Base-by-base conservation (phyloP, 1,140 invertebrate genomes). In the Apocrypta bakeri region DNA sequence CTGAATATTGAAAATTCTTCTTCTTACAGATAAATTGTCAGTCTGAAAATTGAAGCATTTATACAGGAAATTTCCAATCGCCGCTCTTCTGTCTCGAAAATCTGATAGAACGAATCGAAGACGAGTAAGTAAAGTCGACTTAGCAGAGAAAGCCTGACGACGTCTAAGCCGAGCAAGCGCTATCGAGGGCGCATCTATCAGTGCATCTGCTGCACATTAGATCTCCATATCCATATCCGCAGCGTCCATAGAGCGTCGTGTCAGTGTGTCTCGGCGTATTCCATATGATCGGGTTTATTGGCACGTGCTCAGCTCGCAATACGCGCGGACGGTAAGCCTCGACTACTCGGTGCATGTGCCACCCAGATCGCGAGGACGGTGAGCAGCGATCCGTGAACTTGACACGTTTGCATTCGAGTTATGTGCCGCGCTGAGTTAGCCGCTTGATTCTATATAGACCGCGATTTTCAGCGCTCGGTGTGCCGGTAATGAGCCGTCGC, bases 391-490 rank as follows among this genome's bases (percentile, higher is more conserved):
- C 85, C 84, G 84, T 86, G 80, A 86, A 84, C 63, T 77, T 87
- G 86, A 87, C 87, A 85, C 84, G 85, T 87, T 87, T 87, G 87
- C 85, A 64, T 84, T 76, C 83, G 75, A 87, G 87, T 85, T 87
- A 88, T 88, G 85, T 81, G 86, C 83, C 84, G 85, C 37, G 76
- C 79, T 85, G 77, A 85, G 84, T 86, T 87, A 84, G 83, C 85
- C 79, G 85, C 79, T 72, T 79, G 73, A 74, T 78, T 85, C 78
- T 82, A 2, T 37, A 37, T 69, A 78, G 64, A 73, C 84, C 75
- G 83, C 81, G 81, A 80, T 64, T 83, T 31, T n/a, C 6, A 24
- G 17, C 69, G 25, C 37, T 73, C 63, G 79, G 80, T 31, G 56
- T 37, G 83, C 83, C 84, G 84, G 69, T 87, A 87, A 86, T 87